Evolutionary conservation across 1,140 invertebrate species (phyloP), one percentile per base, ranked within the genome.

Genomic region (Drosophila pandora): DNA sequence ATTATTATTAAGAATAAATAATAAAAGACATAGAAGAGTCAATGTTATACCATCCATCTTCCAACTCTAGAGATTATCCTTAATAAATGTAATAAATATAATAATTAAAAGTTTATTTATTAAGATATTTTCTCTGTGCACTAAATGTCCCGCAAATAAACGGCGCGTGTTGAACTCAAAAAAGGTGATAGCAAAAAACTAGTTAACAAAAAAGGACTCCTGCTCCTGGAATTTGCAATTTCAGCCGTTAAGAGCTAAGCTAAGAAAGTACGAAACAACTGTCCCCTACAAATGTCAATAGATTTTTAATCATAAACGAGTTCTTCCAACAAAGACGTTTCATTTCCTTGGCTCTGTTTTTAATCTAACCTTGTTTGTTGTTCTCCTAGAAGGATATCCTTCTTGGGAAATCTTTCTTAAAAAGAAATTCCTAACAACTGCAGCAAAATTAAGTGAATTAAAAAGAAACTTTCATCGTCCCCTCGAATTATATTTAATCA

Each of bases 251-350:
- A 58, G 23, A 30, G 25, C 17, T 13, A 13, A 32, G 56, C 25
- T n/a, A 17, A 56, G 21, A 32, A 4, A 9, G 21, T 34, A 32
- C 9, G 48, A 39, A 50, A 50, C 58, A 34, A 45, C 6, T 30
- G 28, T 4, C n/a, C 21, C 17, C 47, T 34, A 43, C 10, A 43
- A 64, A 55, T 71, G 82, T 81, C 64, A 87, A 81, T 80, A 85
- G 64, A 71, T 59, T 76, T 56, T 54, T 68, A 60, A 76, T 78
- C 65, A 76, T 58, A 76, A 55, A 54, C 22, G 21, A 39, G 5
- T 45, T 39, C 41, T 50, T 21, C 37, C 22, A 8, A 55, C 47
- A 45, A 10, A 13, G 21, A 32, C 43, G 56, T 37, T 64, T 48
- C n/a, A 37, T 61, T 34, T 45, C 47, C 21, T 9, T 10, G 8